Evolutionary conservation across 2,113 vertebrate genomes (phyloP), one percentile per base, ranked within the genome.

Genomic region (Sclerurus mexicanus): DNA sequence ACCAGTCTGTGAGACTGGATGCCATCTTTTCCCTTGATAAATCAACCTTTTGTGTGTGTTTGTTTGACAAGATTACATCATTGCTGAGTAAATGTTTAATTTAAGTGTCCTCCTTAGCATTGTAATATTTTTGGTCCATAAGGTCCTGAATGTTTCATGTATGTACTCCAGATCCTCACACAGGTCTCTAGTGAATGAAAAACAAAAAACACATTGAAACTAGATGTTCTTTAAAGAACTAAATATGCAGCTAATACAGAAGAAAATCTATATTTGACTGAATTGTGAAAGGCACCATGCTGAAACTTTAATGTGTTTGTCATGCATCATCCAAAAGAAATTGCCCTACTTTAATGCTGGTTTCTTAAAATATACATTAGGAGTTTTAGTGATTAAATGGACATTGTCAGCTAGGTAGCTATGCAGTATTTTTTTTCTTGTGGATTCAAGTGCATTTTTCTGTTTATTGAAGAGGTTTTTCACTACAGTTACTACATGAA

Each of bases 51-150:
- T 85, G 6, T 85, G 25, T 93, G 47, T 80, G 40, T 83, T 60
- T 83, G 10, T 89, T 91, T 95, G 88, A 78, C 44, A 85, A 90
- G 85, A 96, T 97, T 97, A 95, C 95, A 93, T 97, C 94, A 87
- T 84, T 77, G n/a, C 20, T 85, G n/a, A 40, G 88, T 97, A 95
- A 97, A 95, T 97, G 93, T 97, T 97, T 98, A 96, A 97, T 96
- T 90, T 85, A 95, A 85, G 58, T 93, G 71, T 97, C 95, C 47
- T 97, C 50, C 55, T 97, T 87, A 93, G 93, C 87, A 58, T 81
- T 98, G 94, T 91, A 95, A 74, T 96, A 81, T 96, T 98, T 93
- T 92, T 90, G 89, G 68, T 94, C 87, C 89, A 92, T 97, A 97
- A 96, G 85, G 81, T 97, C 68, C 55, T 97, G 93, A 97, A 95